Base-by-base conservation (phyloP, 2,797 vertebrate genomes). In the Huso huso region DNA sequence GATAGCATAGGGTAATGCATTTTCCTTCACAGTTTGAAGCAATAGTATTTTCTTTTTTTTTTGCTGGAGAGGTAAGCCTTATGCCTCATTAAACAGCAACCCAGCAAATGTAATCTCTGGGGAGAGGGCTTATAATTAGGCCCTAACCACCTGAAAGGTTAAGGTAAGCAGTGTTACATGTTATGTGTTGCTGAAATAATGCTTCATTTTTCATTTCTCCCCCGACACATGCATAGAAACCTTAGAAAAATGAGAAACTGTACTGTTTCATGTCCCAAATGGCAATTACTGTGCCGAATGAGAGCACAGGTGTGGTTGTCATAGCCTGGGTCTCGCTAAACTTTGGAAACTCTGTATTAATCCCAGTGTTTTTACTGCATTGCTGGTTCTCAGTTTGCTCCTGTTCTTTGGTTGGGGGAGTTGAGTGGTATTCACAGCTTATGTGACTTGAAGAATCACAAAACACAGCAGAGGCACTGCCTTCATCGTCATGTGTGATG, bases 21-120 rank as follows among this genome's bases (percentile, higher is more conserved):
- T 58, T 61, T 58, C 48, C 10, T 63, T 63, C 48, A 12, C 8
- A 50, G 62, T 68, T 68, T 62, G 55, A 10, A 48, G 50, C 48
- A 58, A 12, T 49, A 58, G 55, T 4, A n/a, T 12, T 37, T 37
- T 37, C 1, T 37, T 37, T 37, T 37, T 37, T 66, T 49, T 15
- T 49, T 49, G 60, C 61, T 48, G 60, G 62, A 7, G 55, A 58
- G 18, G 37, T 52, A 62, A 62, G 66, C 50, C 11, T 6, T 1
- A 51, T 11, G 53, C 18, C 23, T 55, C 23, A 62, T 62, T 62
- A 62, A 53, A 48, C 66, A 53, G 9, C 10, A 37, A 3, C 11
- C 7, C n/a, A 9, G 66, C 13, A 13, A 53, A 13, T 9, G 23
- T 62, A 11, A 50, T 12, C 10, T 15, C 10, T 11, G n/a, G 7